Conservation (phyloP, 2,113 vertebrate genomes). For the Gasterosteus aculeatus region DNA sequence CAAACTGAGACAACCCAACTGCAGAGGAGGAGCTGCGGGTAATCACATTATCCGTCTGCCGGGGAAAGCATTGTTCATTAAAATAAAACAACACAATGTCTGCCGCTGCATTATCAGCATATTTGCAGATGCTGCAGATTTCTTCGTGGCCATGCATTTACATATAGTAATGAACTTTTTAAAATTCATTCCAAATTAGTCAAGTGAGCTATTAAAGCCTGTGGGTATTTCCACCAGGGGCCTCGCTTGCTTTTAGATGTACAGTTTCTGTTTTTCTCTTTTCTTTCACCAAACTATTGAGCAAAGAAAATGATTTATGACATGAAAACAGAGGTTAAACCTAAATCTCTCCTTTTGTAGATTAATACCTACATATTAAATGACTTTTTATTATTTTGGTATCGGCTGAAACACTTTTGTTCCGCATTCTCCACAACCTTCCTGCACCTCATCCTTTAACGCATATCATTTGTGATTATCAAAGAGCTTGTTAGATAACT, state of each 20-base stretch:
- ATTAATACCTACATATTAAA: constrained; percentile 46
- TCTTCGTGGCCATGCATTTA: constrained; percentile 69
- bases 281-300: constrained; percentile 22
- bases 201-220: constrained; percentile 72
- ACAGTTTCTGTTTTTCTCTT: constrained; percentile 22
- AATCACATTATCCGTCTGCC: constrained; percentile 81
- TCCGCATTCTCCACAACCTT: constrained; percentile 10
- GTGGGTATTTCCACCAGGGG: constrained; percentile 64
- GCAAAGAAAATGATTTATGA: constrained; percentile 47
- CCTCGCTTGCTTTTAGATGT: constrained; percentile 24
- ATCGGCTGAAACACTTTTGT: not conserved
- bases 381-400: constrained; percentile 4
- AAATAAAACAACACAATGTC: constrained; percentile 73
- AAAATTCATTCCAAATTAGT: constrained; percentile 75
- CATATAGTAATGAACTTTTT: constrained; percentile 82
- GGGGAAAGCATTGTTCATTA: constrained; percentile 78
- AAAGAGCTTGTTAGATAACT: constrained; percentile 17
- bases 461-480: constrained; percentile 4
- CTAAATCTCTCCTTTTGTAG: constrained; percentile 49
- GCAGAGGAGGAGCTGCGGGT: constrained; percentile 72
- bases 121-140: constrained; percentile 80
- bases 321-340: constrained; percentile 26
- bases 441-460: not conserved
- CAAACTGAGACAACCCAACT: constrained; percentile 71
- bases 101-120: constrained; percentile 72